phyloP scores from a whole-genome alignment of 2,888 invertebrate genomes.

The Drosophila basisetae region DNA sequence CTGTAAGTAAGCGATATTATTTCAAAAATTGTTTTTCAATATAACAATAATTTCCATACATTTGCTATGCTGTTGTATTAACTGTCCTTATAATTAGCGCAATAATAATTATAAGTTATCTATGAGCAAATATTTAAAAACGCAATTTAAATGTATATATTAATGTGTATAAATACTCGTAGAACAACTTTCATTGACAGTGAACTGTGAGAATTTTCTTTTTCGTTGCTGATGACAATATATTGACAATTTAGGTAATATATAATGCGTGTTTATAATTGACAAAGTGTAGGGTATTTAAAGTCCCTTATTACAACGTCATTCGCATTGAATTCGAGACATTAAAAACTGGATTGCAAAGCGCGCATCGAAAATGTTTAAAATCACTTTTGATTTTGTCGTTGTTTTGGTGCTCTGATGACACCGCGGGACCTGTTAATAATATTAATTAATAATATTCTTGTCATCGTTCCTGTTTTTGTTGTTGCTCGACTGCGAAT shows the following conservation, averaged over 20 bases:
- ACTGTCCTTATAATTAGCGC: background rate
- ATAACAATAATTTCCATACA: background rate
- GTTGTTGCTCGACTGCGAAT: conserved; percentile 45
- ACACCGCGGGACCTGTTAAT: conserved; percentile 65
- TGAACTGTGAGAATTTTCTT: background rate
- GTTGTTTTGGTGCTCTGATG: conserved; percentile 43
- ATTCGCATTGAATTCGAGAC: conserved; percentile 8
- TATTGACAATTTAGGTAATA: background rate
- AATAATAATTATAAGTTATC: background rate
- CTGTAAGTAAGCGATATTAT: background rate
- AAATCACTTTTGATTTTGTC: conserved; percentile 75
- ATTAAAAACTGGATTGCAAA: conserved; percentile 39
- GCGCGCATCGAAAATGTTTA: conserved; percentile 57
- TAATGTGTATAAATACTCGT: background rate
- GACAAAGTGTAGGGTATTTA: conserved; percentile 7
- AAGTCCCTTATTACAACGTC: background rate
- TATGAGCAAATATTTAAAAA: background rate
- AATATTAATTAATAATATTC: conserved; percentile 74
- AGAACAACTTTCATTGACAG: background rate
- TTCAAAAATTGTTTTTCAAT: background rate
- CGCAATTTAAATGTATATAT: background rate
- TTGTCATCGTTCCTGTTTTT: conserved; percentile 42
- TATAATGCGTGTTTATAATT: background rate
- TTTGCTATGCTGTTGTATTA: background rate
- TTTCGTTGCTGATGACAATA: too few relatives aligned